Evolutionary conservation across 2,113 vertebrate species (phyloP), one percentile per base, ranked within the genome.

Genomic region (Apeltes quadracus): DNA sequence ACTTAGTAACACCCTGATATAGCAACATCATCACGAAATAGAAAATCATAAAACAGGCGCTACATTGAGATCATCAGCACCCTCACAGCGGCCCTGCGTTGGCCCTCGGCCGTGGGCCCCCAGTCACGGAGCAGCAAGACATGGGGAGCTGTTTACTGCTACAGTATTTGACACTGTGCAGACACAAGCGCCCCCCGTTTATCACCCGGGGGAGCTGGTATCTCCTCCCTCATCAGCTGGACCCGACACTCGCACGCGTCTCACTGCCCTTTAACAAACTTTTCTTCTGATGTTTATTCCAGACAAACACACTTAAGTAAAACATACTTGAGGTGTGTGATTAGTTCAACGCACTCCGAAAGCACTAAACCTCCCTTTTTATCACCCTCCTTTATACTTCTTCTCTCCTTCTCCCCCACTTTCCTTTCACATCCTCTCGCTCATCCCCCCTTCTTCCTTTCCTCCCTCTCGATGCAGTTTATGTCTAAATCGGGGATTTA

Each of bases 401-500:
- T 53, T 58, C 25, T 50, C 27, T 36, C 10, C 51, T 7, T 11
- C 23, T 16, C 65, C 2, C 32, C 48, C n/a, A 14, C 64, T 58
- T 11, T 29, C 39, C 32, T 58, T 38, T 59, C 69, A 46, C 16
- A 5, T 48, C 69, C 36, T 38, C 39, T 55, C 62, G 15, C 41
- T 53, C 57, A 22, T 53, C 66, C 61, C 34, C 56, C 59, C 61
- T 54, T 68, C 74, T 50, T 69, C 50, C 41, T 69, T 61, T 72
- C 72, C 50, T 68, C 54, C 78, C 76, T 80, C 71, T 76, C 75
- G 46, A 38, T 71, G 59, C 79, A 83, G 81, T 88, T 84, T 81
- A 87, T 63, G 83, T 86, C 77, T 85, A 87, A 84, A 85, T 89
- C 74, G 39, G 80, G 87, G 87, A 87, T 89, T 88, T 87, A 72